Percentiles rank a stretch among this genome's conserved stretches.
These are phyloP conservation scores for Ooceraea biroi DNA, from an alignment of 1,140 invertebrate genomes.

Conservation along the genomic window DNA sequence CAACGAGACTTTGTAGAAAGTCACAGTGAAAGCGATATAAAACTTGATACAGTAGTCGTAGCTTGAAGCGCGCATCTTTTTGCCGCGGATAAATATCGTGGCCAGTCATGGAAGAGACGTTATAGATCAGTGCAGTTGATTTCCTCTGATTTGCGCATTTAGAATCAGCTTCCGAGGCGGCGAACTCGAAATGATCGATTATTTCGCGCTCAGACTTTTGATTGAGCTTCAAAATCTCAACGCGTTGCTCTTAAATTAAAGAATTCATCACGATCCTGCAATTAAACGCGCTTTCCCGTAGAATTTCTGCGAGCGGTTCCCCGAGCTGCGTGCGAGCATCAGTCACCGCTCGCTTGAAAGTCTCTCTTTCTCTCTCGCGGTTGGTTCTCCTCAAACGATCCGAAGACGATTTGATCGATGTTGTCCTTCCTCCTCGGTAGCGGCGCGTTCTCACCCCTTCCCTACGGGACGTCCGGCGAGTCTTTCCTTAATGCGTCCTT, in stretches of 20 bases:
- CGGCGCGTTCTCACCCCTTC: slow-evolving; percentile 72
- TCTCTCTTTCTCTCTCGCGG: background rate
- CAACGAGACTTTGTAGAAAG: slow-evolving; percentile 67
- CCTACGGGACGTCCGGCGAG: slow-evolving; percentile 70
- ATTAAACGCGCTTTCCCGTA: slow-evolving; percentile 47
- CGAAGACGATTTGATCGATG: slow-evolving; percentile 71
- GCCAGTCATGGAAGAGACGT: slow-evolving; percentile 18
- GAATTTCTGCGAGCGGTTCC: slow-evolving; percentile 22
- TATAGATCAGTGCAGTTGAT: slow-evolving; percentile 22
- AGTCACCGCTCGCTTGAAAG: slow-evolving; percentile 44
- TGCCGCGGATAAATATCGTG: slow-evolving; percentile 42
- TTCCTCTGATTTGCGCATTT: slow-evolving; percentile 3
- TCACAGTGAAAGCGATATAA: slow-evolving; percentile 69
- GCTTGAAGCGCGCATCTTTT: background rate
- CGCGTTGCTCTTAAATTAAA: slow-evolving; percentile 34
- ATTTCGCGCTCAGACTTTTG: slow-evolving; percentile 11
- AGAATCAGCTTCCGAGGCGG: background rate
- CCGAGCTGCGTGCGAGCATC: slow-evolving; percentile 13
- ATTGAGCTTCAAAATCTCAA: background rate
- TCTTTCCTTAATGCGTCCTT: slow-evolving; percentile 74
- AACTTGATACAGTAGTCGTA: slow-evolving; percentile 58
- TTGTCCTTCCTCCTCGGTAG: slow-evolving; percentile 68
- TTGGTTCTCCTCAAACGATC: slow-evolving; percentile 45
- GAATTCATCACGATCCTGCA: slow-evolving; percentile 44
- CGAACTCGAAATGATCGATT: slow-evolving; percentile 9